Evolutionary conservation across 2,888 invertebrate species (phyloP).

Genomic region (Lasioglossum leucozonium): DNA sequence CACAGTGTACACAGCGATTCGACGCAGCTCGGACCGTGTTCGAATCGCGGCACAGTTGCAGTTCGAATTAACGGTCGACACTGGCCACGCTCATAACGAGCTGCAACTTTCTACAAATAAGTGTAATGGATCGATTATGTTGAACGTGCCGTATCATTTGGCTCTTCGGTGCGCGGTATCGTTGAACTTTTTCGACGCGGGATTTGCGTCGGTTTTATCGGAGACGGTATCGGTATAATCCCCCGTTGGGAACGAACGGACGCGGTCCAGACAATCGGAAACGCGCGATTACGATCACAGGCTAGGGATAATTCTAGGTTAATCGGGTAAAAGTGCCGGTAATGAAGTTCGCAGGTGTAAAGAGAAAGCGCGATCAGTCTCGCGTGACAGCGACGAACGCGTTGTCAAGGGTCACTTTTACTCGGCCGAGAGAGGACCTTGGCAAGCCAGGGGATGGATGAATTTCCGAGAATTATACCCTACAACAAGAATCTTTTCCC

Average conservation of each 20-base stretch:
- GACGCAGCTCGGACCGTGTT: neutral
- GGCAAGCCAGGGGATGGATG: neutral
- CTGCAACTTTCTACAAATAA: neutral
- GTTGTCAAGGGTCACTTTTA: constrained; percentile 20
- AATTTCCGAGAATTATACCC: neutral
- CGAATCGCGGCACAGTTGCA: neutral
- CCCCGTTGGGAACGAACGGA: neutral
- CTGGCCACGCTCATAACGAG: neutral
- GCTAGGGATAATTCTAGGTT: neutral
- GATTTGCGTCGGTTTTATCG: neutral
- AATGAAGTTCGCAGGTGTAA: constrained; percentile 27
- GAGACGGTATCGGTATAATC: neutral
- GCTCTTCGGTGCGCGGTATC: neutral
- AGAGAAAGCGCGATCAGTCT: constrained; percentile 46
- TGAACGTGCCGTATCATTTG: neutral
- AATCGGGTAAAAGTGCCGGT: constrained; percentile 19
- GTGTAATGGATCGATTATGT: neutral
- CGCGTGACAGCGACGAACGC: constrained; percentile 37
- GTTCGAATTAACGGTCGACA: neutral
- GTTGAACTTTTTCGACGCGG: neutral
- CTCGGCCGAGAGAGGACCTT: neutral
- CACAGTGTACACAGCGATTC: neutral
- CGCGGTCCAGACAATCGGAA: neutral
- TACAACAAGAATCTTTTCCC: neutral
- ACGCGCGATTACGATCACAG: neutral